Conservation (phyloP, 2,888 invertebrate genomes). For the Pilophorus perplexus region DNA sequence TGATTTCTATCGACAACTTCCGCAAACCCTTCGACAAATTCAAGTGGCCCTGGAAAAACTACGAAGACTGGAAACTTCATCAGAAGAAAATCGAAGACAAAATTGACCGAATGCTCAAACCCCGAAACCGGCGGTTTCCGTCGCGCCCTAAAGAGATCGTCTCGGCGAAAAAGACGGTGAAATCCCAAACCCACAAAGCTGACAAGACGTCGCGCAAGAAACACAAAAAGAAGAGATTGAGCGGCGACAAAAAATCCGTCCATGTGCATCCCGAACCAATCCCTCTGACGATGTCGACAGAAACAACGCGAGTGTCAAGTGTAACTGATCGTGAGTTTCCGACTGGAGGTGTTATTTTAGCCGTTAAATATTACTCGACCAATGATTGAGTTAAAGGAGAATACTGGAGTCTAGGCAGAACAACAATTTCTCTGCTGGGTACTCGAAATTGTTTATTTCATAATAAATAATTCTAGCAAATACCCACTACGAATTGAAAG, state of each 20-base stretch:
- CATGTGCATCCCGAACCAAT: no score
- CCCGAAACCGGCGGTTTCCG: no score
- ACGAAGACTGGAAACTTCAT: slow-evolving; percentile 22
- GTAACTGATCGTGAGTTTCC: background rate
- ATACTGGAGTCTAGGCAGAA: background rate
- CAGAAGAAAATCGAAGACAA: slow-evolving; percentile 11
- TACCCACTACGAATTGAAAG: no score
- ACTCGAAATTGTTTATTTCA: background rate
- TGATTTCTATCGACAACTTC: no score
- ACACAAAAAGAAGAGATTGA: background rate
- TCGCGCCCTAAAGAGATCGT: background rate
- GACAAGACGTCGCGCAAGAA: background rate
- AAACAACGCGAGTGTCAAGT: background rate
- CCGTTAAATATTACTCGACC: slow-evolving; percentile 23
- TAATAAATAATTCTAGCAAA: no score
- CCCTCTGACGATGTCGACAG: background rate
- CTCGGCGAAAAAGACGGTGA: background rate
- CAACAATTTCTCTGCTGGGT: background rate
- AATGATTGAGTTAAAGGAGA: background rate
- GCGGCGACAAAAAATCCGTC: background rate
- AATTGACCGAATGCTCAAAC: background rate
- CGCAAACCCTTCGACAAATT: slow-evolving; percentile 16
- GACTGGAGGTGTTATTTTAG: slow-evolving; percentile 3
- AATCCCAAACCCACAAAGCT: background rate
- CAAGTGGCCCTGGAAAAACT: slow-evolving; percentile 28